Percentiles rank a stretch among this genome's conserved stretches.
phyloP scores from a whole-genome alignment of 2,888 invertebrate genomes.

The Ctenicera cuprea region DNA sequence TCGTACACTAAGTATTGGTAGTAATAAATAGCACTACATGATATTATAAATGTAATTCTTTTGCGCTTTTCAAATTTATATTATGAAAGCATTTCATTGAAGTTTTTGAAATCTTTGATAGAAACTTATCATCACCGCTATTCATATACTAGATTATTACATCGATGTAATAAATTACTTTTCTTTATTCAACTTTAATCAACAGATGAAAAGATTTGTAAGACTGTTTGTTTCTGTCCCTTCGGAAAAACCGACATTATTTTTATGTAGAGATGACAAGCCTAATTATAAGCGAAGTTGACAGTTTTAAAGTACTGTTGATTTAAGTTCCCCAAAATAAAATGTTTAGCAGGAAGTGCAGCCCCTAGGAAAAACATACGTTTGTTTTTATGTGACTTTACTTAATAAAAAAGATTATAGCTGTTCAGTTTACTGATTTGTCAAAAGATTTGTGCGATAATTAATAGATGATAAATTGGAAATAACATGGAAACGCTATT shows the following conservation, averaged over 20 bases:
- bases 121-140: too few relatives aligned
- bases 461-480: background rate
- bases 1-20: too few relatives aligned
- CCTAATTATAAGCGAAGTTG: slow-evolving; percentile 59
- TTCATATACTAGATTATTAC: too few relatives aligned
- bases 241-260: slow-evolving; percentile 13
- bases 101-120: too few relatives aligned
- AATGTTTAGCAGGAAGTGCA: slow-evolving; percentile 22
- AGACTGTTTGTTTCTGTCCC: background rate
- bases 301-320: slow-evolving; percentile 65
- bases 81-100: too few relatives aligned
- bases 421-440: background rate
- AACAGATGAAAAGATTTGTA: background rate
- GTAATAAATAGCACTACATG: too few relatives aligned
- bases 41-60: too few relatives aligned
- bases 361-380: background rate
- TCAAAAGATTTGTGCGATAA: background rate
- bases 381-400: background rate
- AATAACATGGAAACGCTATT: slow-evolving; percentile 2
- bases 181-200: background rate
- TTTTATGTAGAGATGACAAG: slow-evolving; percentile 41
- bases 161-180: too few relatives aligned
- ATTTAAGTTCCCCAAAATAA: slow-evolving; percentile 57
- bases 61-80: too few relatives aligned
- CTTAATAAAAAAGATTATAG: background rate